Evolutionary conservation across 2,113 vertebrate species (phyloP), one percentile per base, ranked within the genome.

Genomic region (Stercorarius parasiticus): DNA sequence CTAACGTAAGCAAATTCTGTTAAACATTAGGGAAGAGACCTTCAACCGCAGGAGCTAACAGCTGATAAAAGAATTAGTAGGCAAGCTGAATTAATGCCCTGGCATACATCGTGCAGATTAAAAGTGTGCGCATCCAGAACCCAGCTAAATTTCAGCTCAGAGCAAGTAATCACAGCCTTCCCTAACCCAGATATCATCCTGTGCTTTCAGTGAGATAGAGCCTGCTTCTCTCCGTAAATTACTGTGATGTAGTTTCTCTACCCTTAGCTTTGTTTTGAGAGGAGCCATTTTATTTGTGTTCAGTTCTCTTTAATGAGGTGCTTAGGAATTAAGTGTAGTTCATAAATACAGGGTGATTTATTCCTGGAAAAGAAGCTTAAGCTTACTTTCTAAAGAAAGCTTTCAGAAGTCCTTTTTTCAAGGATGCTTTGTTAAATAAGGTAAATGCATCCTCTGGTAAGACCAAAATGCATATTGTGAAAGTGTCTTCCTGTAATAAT

Each of bases 271-370:
- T 96, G 82, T 94, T 97, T 95, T 92, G 95, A 97, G 87, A 86
- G 89, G 88, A 96, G 87, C 79, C 78, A 91, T 96, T 96, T 93
- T 87, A 91, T 96, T 96, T 10, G 2, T 73, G 82, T 56, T 95
- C 82, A 18, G 20, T 70, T 90, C 87, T 67, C 40, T 96, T 96
- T 97, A 96, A 96, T 91, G 95, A 97, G 95, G 84, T 96, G 82
- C 93, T 96, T 94, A 91, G 91, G 94, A 91, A 94, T 90, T 97
- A 96, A 95, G 93, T 80, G 78, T 62, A 86, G 81, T 96, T 96
- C 90, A 90, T 97, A 96, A 97, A 97, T 94, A 91, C 92, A 77
- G 82, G 71, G 53, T 91, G 84, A 97, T 95, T 96, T 96, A 97
- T 95, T 95, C 74, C 62, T 9, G 10, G 64, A 89, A 91, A 96